Percentiles rank a stretch among this genome's conserved stretches.
Conservation (phyloP, 1,140 invertebrate genomes). For the Plutomurus gul region DNA sequence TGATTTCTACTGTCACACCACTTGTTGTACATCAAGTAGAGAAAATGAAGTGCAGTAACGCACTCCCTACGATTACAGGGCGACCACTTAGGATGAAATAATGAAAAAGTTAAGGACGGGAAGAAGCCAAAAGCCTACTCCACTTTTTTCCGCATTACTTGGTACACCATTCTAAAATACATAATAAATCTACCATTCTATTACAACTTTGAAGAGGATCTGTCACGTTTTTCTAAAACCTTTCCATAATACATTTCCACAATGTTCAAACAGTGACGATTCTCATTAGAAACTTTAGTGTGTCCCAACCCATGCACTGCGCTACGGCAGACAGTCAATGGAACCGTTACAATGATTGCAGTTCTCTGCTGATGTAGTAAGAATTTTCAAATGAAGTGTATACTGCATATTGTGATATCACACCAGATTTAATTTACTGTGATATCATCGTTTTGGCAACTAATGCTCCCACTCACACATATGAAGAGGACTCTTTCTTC, state of each 20-base stretch:
- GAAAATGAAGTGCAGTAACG: no score
- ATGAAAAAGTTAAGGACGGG: neutral
- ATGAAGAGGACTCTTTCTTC: no score
- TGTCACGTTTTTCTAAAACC: constrained; percentile 4
- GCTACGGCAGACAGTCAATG: no score
- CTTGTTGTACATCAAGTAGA: no score
- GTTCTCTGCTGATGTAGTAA: no score
- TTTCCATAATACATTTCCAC: neutral
- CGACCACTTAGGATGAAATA: neutral
- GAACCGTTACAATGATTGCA: no score
- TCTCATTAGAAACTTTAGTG: neutral
- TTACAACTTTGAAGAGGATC: neutral
- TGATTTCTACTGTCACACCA: no score
- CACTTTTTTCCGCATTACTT: neutral
- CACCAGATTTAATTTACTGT: neutral
- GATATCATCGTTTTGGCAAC: neutral
- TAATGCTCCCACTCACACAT: neutral
- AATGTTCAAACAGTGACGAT: neutral
- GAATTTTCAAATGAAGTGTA: neutral
- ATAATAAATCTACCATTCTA: neutral
- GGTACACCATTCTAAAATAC: neutral
- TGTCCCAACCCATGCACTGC: neutral
- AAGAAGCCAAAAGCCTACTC: neutral
- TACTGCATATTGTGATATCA: neutral
- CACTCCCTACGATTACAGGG: no score